Percentiles rank a stretch among this genome's conserved stretches.
These are phyloP conservation scores for Phylloscopus trochiloides DNA, from an alignment of 2,113 vertebrate genomes.

Conservation along the genomic window DNA sequence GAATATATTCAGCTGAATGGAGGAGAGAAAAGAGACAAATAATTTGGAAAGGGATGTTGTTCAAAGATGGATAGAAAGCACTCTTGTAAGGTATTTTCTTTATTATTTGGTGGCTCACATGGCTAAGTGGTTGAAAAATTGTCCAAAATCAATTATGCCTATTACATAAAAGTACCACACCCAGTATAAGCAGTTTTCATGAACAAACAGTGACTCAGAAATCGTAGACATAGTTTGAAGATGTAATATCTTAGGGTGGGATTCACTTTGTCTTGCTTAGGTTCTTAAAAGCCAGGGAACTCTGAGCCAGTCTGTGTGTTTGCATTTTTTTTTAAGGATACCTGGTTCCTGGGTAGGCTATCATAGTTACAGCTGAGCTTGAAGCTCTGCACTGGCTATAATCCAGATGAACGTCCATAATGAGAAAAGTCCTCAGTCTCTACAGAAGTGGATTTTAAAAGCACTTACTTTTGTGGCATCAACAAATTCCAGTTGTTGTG, in stretches of 20 bases:
- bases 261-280: background rate
- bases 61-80: background rate
- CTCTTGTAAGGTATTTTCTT: background rate
- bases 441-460: background rate
- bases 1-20: background rate
- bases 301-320: background rate
- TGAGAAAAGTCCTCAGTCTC: background rate
- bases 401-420: background rate
- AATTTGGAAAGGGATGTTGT: background rate
- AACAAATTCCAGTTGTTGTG: background rate
- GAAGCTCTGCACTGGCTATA: background rate
- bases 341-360: background rate
- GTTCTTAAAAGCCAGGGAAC: background rate
- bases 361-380: background rate
- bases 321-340: background rate
- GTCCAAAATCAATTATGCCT: slow-evolving; percentile 43
- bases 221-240: background rate
- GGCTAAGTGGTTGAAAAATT: slow-evolving; percentile 35
- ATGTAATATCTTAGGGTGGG: background rate
- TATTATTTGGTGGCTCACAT: slow-evolving; percentile 21
- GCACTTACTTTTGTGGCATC: background rate
- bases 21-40: background rate
- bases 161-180: slow-evolving; percentile 53
- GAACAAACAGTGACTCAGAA: slow-evolving; percentile 33
- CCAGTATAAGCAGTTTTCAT: slow-evolving; percentile 56